These are phyloP conservation scores for Pangasius macronema DNA, from an alignment of 2,797 vertebrate species.

Conservation along the genomic window DNA sequence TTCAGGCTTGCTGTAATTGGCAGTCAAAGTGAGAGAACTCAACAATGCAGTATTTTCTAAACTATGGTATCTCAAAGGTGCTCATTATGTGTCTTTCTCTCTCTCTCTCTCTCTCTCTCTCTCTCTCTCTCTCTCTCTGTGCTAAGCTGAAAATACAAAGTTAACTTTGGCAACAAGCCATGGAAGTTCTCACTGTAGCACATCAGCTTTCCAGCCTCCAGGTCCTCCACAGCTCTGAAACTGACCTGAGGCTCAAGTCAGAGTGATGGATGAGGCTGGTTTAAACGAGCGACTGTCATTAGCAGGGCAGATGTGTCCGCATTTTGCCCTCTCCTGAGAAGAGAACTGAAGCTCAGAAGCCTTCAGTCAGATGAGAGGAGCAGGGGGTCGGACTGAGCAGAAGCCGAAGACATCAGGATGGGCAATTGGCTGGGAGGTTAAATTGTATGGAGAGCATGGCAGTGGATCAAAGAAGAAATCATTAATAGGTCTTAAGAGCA, in stretches of 20 bases:
- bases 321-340: background rate
- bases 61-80: background rate
- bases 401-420: background rate
- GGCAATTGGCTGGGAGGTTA: constrained; percentile 22
- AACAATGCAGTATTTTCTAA: background rate
- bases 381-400: background rate
- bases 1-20: background rate
- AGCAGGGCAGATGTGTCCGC: constrained; percentile 21
- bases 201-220: background rate
- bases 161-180: background rate
- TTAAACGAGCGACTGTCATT: background rate
- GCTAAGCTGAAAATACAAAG: background rate
- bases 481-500: constrained; percentile 5
- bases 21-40: background rate
- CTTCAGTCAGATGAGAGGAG: constrained; percentile 2
- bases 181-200: background rate
- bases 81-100: background rate
- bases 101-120: too few species aligned
- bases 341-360: background rate
- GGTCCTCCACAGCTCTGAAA: background rate
- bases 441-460: constrained; percentile 4
- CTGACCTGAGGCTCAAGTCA: constrained; percentile 5
- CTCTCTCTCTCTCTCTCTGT: background rate
- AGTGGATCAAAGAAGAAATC: constrained; percentile 31
- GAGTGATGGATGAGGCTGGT: constrained; percentile 9